Conservation (phyloP, 2,113 vertebrate species). For the Corydoras maculifer region DNA sequence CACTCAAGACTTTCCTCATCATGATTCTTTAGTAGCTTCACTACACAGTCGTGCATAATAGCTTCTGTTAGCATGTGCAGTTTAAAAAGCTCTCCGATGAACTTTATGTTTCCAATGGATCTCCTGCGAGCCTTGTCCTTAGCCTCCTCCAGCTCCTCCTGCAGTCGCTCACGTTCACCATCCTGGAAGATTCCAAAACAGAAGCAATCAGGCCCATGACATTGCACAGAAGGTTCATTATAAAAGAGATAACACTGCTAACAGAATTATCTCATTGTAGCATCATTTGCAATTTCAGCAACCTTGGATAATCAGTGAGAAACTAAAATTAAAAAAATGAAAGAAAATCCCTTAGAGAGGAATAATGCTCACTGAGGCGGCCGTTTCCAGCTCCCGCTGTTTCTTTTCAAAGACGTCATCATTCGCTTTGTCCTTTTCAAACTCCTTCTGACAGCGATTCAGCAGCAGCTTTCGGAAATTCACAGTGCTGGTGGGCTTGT, state of each 20-base stretch:
- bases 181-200: not conserved
- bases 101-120: conserved; percentile 96
- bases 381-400: conserved; percentile 91
- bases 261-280: not conserved
- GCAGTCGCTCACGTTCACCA: conserved; percentile 79
- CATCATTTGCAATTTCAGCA: conserved; percentile 15
- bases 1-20: conserved; percentile 94
- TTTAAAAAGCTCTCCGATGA: conserved; percentile 96
- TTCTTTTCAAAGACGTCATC: conserved; percentile 96
- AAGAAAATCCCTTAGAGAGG: not conserved
- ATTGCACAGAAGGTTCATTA: too few species aligned
- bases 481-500: conserved; percentile 86
- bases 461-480: conserved; percentile 95
- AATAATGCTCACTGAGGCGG: conserved; percentile 69
- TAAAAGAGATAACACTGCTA: not conserved
- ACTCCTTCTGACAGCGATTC: conserved; percentile 97
- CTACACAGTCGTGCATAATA: conserved; percentile 98
- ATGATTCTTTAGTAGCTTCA: conserved; percentile 94
- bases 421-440: conserved; percentile 95
- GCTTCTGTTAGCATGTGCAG: conserved; percentile 96
- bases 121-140: conserved; percentile 92
- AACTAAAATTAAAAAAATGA: conserved; percentile 5
- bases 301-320: not conserved
- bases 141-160: conserved; percentile 86
- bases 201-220: not conserved